phyloP scores from a whole-genome alignment of 2,113 vertebrate genomes.

The Percopsis transmontana region DNA sequence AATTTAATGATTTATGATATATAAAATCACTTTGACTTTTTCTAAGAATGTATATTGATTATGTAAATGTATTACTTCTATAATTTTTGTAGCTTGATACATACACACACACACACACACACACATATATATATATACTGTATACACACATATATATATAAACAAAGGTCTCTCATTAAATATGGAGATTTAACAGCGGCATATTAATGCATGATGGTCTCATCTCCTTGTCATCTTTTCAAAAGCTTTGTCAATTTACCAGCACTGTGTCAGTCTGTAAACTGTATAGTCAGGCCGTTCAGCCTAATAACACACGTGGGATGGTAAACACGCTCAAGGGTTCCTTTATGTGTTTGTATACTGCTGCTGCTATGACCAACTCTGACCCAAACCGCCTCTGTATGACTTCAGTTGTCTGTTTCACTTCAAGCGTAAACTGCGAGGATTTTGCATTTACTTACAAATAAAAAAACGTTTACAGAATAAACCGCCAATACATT shows the following conservation, averaged over 20 bases:
- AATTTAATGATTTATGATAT: conserved; percentile 58
- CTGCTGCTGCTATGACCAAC: conserved; percentile 70
- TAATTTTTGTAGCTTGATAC: no score
- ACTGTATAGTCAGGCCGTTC: conserved; percentile 48
- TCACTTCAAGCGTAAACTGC: conserved; percentile 73
- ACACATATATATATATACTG: no score
- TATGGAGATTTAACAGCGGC: conserved; percentile 56
- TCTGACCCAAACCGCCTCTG: conserved; percentile 68
- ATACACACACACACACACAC: no score
- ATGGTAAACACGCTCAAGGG: conserved; percentile 38
- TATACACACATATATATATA: conserved; percentile 41
- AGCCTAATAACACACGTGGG: conserved; percentile 30
- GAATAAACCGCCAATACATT: conserved; percentile 52
- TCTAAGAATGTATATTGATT: conserved; percentile 83
- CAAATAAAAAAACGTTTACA: conserved; percentile 80
- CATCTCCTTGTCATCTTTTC: conserved; percentile 62
- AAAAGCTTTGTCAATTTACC: conserved; percentile 67
- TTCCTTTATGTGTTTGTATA: conserved; percentile 63
- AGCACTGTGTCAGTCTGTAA: conserved; percentile 72
- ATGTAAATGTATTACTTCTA: conserved; percentile 62
- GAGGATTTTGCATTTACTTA: conserved; percentile 77
- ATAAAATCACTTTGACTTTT: conserved; percentile 69
- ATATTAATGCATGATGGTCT: conserved; percentile 75
- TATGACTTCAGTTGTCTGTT: conserved; percentile 75
- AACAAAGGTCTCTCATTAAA: conserved; percentile 31